These are phyloP conservation scores for Hemitrygon akajei DNA, from an alignment of 2,797 vertebrate genomes.

Conservation along the genomic window DNA sequence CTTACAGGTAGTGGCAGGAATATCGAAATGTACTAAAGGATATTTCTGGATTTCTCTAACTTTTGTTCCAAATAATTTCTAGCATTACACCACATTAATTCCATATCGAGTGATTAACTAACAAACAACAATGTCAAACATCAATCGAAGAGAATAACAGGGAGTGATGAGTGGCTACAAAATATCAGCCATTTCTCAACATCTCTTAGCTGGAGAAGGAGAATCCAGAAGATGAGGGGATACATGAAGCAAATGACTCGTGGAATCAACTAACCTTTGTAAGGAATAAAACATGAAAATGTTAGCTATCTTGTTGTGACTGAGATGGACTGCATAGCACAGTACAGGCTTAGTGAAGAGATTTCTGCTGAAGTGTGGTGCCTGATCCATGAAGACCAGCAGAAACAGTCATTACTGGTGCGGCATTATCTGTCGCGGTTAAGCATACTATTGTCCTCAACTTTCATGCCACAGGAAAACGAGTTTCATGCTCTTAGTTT, in stretches of 20 bases:
- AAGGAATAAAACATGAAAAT: not conserved
- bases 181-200: not conserved
- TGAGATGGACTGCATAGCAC: not conserved
- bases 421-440: not conserved
- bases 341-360: not conserved
- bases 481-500: not conserved
- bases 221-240: not conserved
- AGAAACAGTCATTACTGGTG: not conserved
- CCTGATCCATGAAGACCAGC: constrained; percentile 28
- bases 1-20: no score
- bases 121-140: not conserved
- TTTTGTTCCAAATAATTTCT: not conserved
- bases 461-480: not conserved
- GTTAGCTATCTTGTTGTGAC: not conserved
- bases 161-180: not conserved
- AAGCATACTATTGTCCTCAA: not conserved
- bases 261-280: not conserved
- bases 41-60: not conserved
- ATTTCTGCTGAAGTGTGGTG: constrained; percentile 2
- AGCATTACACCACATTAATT: not conserved
- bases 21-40: no score
- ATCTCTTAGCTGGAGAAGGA: not conserved
- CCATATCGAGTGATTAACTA: not conserved
- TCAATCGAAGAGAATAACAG: not conserved
- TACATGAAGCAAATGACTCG: not conserved